phyloP scores from a whole-genome alignment of 37 sponge, comb jelly and placozoan genomes.

The Crambe crambe region DNA sequence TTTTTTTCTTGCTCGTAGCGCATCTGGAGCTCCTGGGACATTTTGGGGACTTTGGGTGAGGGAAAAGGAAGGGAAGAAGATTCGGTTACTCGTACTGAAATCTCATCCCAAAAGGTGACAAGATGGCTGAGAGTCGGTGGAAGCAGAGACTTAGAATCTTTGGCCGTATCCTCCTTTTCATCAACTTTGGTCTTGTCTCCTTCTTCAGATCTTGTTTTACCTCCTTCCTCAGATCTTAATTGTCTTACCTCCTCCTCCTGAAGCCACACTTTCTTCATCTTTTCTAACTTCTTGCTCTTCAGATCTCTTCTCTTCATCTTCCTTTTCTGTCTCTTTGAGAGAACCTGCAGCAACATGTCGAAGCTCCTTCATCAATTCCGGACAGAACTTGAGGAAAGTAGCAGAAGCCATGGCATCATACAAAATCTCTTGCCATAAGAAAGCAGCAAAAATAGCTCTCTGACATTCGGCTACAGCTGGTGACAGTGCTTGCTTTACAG shows the following conservation, averaged over 20 bases:
- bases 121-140: slow-evolving; percentile 81
- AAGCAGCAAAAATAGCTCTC: slow-evolving; percentile 89
- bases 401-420: slow-evolving; percentile 94
- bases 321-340: slow-evolving; percentile 2
- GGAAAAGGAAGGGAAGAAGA: slow-evolving; percentile 35
- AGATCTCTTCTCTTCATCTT: slow-evolving; percentile 24
- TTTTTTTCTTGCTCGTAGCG: slow-evolving; percentile 70
- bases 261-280: background rate
- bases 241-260: background rate
- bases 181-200: background rate
- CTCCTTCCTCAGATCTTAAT: no score
- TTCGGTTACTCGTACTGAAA: slow-evolving; percentile 61
- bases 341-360: slow-evolving; percentile 1
- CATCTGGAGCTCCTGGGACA: slow-evolving; percentile 63
- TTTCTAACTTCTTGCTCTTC: background rate
- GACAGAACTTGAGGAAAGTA: slow-evolving; percentile 88
- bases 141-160: slow-evolving; percentile 7
- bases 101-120: slow-evolving; percentile 86
- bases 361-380: slow-evolving; percentile 67
- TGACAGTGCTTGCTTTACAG: slow-evolving; percentile 68
- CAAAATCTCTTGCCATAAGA: slow-evolving; percentile 94
- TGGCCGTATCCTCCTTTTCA: background rate
- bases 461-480: slow-evolving; percentile 92
- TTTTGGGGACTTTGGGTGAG: slow-evolving; percentile 45
- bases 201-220: no score